Evolutionary conservation across 2,113 vertebrate species (phyloP).

Genomic region (Alaudala cheleensis): DNA sequence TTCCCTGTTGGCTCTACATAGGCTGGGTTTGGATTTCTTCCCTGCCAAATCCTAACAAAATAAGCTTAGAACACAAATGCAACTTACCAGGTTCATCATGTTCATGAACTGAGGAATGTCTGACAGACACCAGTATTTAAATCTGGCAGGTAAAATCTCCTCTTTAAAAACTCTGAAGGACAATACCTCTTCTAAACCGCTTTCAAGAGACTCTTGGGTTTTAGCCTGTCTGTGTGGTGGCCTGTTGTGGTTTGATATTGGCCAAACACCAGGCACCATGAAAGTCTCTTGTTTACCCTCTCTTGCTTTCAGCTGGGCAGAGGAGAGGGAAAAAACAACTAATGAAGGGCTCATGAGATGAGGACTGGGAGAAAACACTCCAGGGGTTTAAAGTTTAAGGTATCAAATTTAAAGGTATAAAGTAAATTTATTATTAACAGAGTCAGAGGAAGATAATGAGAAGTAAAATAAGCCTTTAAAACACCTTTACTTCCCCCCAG

Average conservation of each 20-base stretch:
- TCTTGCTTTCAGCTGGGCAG: not conserved
- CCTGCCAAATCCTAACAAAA: not conserved
- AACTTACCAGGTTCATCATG: not conserved
- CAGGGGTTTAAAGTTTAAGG: not conserved
- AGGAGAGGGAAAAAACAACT: not conserved
- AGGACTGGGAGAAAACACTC: not conserved
- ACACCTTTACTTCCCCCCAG: not conserved
- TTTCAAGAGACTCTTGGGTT: not conserved
- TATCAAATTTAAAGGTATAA: not conserved
- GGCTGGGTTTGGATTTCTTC: too few relatives aligned
- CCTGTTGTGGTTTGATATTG: not conserved
- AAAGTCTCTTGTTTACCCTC: not conserved
- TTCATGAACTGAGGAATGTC: fast-evolving
- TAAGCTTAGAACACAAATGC: not conserved
- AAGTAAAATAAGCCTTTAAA: not conserved
- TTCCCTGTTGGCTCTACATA: not conserved
- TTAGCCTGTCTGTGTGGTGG: fast-evolving
- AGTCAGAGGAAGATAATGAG: not conserved
- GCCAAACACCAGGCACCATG: not conserved
- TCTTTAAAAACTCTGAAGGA: not conserved
- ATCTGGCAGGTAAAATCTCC: not conserved
- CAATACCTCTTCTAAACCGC: not conserved
- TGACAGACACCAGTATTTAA: not conserved
- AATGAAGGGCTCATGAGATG: not conserved
- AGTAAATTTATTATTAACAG: not conserved